Evolutionary conservation across 1,140 invertebrate species (phyloP).

Genomic region (Cryptotermes secundus): DNA sequence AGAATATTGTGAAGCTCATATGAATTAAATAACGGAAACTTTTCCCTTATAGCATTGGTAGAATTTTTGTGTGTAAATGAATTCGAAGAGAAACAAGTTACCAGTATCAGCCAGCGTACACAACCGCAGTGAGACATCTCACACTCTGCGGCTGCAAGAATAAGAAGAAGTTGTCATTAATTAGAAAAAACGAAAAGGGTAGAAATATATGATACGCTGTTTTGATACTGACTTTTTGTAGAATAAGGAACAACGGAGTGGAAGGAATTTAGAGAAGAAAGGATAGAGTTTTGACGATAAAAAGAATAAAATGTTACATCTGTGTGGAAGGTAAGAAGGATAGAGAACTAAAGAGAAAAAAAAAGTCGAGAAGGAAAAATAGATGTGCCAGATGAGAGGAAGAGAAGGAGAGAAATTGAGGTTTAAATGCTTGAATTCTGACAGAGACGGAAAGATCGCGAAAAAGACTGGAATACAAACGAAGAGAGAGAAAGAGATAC

Average conservation of each 20-base stretch:
- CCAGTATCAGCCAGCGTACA: too few species aligned
- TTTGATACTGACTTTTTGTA: neutral
- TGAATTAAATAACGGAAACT: too few species aligned
- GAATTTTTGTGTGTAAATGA: too few species aligned
- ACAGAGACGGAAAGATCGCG: neutral
- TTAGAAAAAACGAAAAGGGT: neutral
- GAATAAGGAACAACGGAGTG: neutral
- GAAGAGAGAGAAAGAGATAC: neutral
- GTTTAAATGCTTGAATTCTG: constrained; percentile 6
- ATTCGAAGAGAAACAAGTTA: too few species aligned
- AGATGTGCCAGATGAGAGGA: neutral
- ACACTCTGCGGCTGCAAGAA: neutral
- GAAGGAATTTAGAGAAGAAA: neutral
- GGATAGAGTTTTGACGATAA: neutral
- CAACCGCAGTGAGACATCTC: too few species aligned
- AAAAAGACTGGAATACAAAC: neutral
- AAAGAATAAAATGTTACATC: neutral
- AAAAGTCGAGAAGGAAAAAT: neutral
- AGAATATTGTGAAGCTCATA: too few species aligned
- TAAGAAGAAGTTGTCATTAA: neutral
- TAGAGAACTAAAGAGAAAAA: neutral
- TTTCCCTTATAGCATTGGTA: too few species aligned
- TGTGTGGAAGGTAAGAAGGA: neutral
- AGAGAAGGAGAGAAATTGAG: neutral
- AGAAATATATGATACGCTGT: neutral